Evolutionary conservation across 2,113 vertebrate species (phyloP).

Genomic region (Trichomycterus rosablanca): DNA sequence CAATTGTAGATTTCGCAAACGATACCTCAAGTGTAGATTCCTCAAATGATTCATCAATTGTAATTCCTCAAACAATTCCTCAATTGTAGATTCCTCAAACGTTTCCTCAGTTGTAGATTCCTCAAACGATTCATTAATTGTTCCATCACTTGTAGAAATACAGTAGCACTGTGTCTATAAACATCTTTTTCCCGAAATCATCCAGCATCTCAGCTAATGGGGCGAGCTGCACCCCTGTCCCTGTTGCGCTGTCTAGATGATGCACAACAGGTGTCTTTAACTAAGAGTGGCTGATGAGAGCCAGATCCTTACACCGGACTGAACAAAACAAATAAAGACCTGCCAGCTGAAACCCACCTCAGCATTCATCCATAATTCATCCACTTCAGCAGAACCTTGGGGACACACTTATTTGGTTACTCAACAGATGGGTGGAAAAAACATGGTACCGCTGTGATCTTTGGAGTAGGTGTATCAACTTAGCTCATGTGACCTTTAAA

Average conservation of each 20-base stretch:
- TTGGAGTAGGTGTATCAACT: not conserved
- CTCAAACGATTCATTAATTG: no score
- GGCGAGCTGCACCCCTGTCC: not conserved
- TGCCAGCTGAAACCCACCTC: not conserved
- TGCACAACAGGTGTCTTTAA: slow-evolving; percentile 59
- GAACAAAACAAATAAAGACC: slow-evolving; percentile 49
- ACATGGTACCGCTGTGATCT: not conserved
- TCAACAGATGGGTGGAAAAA: no score
- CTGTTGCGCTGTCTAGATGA: not conserved
- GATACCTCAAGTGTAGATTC: no score
- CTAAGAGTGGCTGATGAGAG: slow-evolving; percentile 56
- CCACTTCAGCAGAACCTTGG: not conserved
- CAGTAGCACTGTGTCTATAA: no score
- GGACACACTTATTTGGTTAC: no score
- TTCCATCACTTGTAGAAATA: no score
- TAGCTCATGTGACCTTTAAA: slow-evolving; percentile 16
- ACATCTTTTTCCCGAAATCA: not conserved
- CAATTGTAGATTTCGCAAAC: no score
- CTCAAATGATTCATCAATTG: no score
- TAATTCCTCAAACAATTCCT: no score
- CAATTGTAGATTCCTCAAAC: no score
- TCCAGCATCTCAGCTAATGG: not conserved
- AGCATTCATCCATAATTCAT: not conserved
- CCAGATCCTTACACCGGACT: slow-evolving; percentile 51
- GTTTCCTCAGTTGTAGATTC: no score